These are phyloP conservation scores for Vombatus ursinus DNA, from an alignment of 2,113 vertebrate genomes.

Conservation along the genomic window DNA sequence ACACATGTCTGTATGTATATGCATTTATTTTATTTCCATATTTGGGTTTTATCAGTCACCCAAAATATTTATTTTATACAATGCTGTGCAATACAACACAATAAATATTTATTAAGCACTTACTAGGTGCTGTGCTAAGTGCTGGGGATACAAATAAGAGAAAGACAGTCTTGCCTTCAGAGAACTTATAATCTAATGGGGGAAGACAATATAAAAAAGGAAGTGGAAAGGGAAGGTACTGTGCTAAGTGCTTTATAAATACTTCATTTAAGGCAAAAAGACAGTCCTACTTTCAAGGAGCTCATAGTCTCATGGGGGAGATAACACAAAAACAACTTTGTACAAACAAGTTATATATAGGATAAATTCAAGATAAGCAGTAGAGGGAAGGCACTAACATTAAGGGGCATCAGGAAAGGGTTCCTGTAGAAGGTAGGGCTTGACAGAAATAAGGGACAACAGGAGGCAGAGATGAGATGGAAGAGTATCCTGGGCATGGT, in stretches of 20 bases:
- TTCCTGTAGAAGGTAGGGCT: background rate
- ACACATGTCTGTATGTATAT: background rate
- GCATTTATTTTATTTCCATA: background rate
- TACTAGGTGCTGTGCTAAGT: background rate
- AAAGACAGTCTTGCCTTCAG: too few relatives aligned
- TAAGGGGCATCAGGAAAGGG: background rate
- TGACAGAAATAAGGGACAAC: background rate
- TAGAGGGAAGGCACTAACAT: background rate
- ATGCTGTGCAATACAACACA: background rate
- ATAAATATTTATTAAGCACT: background rate
- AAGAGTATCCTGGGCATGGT: background rate
- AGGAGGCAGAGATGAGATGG: background rate
- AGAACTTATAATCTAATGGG: too few relatives aligned
- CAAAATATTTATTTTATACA: background rate
- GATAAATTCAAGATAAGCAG: background rate
- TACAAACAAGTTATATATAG: background rate
- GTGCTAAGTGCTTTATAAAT: too few relatives aligned
- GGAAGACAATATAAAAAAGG: too few relatives aligned
- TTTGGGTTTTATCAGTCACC: background rate
- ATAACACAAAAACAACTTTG: background rate
- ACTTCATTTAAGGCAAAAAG: too few relatives aligned
- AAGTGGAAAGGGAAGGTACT: too few relatives aligned
- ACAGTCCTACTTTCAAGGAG: background rate
- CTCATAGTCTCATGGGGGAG: background rate
- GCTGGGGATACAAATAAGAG: too few relatives aligned